phyloP scores from a whole-genome alignment of 2,797 vertebrate species.

The Eptatretus atami region DNA sequence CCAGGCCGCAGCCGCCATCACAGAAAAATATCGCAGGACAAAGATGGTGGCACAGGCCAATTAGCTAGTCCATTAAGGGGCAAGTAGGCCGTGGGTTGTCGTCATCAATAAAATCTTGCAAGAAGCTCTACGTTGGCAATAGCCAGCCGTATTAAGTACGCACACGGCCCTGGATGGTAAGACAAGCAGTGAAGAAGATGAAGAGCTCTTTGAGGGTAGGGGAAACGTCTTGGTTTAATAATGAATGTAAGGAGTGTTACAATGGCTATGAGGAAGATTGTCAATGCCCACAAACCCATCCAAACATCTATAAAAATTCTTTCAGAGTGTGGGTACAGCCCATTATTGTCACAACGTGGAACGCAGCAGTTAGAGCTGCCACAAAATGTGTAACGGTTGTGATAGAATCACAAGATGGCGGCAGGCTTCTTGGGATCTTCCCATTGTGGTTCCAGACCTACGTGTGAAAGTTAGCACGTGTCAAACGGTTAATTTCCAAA shows the following conservation, averaged over 20 bases:
- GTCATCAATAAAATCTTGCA: not conserved
- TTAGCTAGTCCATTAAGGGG: no score
- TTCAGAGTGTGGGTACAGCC: not conserved
- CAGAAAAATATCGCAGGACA: no score
- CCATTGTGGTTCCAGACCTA: no score
- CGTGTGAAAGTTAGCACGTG: no score
- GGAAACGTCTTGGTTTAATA: conserved; percentile 73
- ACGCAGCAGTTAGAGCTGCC: not conserved
- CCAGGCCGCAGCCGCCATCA: no score
- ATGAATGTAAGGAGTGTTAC: conserved; percentile 32
- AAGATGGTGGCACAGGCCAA: no score
- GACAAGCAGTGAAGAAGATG: conserved; percentile 35
- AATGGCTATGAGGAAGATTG: not conserved
- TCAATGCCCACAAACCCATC: not conserved
- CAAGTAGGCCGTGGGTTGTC: no score
- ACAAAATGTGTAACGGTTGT: conserved; percentile 1
- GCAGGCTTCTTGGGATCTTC: no score
- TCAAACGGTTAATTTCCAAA: no score
- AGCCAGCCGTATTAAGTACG: not conserved
- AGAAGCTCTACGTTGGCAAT: not conserved
- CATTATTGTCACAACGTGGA: not conserved
- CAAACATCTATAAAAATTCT: not conserved
- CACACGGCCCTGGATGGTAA: not conserved
- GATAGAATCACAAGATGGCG: not conserved
- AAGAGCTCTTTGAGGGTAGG: conserved; percentile 85